A percentile compares a stretch with the other conserved stretches of the same genome.
phyloP scores from a whole-genome alignment of 2,797 vertebrate genomes.

The Hemibagrus guttatus region DNA sequence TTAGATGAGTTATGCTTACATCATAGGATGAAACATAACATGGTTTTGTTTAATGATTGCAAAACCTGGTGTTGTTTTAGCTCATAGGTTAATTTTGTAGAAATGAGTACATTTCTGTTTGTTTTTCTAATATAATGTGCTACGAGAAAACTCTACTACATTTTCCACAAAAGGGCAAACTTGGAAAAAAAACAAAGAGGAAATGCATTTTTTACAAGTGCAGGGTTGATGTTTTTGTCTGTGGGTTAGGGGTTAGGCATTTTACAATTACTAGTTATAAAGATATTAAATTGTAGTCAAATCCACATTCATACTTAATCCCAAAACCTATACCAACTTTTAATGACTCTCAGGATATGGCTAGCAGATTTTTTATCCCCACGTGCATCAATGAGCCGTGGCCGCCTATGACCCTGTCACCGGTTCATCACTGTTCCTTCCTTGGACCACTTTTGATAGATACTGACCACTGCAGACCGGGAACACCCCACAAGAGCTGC shows the following conservation, averaged over 20 bases:
- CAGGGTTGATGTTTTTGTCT: neutral
- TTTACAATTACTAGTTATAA: neutral
- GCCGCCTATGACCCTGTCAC: no score
- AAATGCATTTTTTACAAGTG: neutral
- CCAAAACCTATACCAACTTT: neutral
- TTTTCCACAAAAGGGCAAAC: neutral
- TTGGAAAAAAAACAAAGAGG: neutral
- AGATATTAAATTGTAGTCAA: neutral
- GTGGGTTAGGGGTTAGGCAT: no score
- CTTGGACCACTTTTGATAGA: no score
- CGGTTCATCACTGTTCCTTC: no score
- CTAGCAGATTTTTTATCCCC: neutral
- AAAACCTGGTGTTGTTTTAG: neutral
- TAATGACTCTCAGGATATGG: neutral
- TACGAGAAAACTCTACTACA: neutral
- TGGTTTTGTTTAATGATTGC: neutral
- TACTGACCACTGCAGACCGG: no score
- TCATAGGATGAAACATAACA: neutral
- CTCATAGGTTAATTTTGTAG: no score
- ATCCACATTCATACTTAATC: neutral
- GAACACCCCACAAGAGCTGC: no score
- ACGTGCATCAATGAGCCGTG: no score
- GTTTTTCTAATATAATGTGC: neutral
- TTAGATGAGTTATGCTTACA: neutral
- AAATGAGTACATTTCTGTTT: no score